Evolutionary conservation across 2,797 vertebrate species (phyloP), one percentile per base, ranked within the genome.

Genomic region (Capromys pilorides): DNA sequence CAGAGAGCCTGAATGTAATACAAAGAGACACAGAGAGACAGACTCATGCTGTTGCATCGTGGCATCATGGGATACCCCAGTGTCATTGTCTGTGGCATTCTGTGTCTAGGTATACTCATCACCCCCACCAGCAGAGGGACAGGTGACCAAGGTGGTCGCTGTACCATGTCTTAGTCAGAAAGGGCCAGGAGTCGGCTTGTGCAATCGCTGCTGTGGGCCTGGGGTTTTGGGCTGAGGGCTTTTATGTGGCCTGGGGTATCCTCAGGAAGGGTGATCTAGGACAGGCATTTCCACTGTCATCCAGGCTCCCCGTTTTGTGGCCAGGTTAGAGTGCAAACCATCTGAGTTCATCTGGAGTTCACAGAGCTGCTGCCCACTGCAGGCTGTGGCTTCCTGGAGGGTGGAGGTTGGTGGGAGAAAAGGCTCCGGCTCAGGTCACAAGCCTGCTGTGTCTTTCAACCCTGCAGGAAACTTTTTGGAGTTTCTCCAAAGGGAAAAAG

Each of bases 121-220:
- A 51, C 59, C 49, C 36, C 14, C 22, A 16, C 9, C 9, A 59
- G 75, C 77, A 51, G 62, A 75, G 59, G 59, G 14, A 10, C 3
- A 4, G 61, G 19, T 18, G 62, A 18, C 39, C 18, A 1, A 8
- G 2, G 8, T 67, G 69, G 16, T 26, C 24, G 21, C 54, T 24
- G 67, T 31, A 2, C 19, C 14, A 0, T 21, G 4, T 33, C 31
- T 21, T 14, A 36, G 6, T 36, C 33, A 49, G 67, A n/a, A n/a
- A 6, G 6, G 1, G 3, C 49, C 5, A 4, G 41, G 45, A 41
- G 5, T 51, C 16, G 8, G 14, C n/a, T 64, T 14, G 3, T 4
- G 51, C 39, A 22, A 18, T 39, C 28, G 71, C 24, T 39, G 13
- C 22, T 75, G 39, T 0, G 39, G 71, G 22, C 22, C 39, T 45